Conservation (phyloP, 1,140 invertebrate genomes). For the Drosophila mayri region DNA sequence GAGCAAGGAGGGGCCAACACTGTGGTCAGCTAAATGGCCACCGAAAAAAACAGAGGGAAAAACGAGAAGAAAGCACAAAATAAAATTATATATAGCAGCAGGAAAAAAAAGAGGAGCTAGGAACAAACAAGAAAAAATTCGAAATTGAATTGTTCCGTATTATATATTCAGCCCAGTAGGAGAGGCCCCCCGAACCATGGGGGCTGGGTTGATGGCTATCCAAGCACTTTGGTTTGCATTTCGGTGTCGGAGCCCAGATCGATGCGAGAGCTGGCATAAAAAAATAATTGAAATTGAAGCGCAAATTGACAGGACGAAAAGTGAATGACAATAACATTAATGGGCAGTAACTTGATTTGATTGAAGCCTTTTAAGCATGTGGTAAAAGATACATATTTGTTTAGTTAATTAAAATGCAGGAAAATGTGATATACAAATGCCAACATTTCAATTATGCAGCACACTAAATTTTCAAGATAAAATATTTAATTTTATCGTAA, state of each 20-base stretch:
- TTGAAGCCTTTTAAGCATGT: neutral
- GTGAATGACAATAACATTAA: constrained; percentile 46
- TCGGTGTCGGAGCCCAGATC: constrained; percentile 17
- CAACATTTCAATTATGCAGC: too few species aligned
- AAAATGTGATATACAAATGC: too few species aligned
- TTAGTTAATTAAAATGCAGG: constrained; percentile 24
- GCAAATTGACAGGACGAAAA: constrained; percentile 41
- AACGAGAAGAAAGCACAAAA: constrained; percentile 27
- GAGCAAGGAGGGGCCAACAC: constrained; percentile 12
- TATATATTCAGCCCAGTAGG: constrained; percentile 39
- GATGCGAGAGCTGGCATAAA: constrained; percentile 32
- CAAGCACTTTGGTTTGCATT: constrained; percentile 22
- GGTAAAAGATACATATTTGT: constrained; percentile 15
- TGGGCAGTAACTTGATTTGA: constrained; percentile 20
- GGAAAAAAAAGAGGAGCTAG: constrained; percentile 22
- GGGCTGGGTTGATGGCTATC: neutral
- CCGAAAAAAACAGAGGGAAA: constrained; percentile 48
- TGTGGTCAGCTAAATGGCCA: constrained; percentile 68
- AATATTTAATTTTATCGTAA: neutral
- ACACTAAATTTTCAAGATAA: neutral
- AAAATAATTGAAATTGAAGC: constrained; percentile 49
- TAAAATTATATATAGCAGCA: constrained; percentile 56
- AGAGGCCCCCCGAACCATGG: neutral
- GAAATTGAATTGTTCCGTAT: constrained; percentile 59
- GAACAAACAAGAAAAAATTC: constrained; percentile 40